Conservation (phyloP, 2,797 vertebrate species). For the Trachurus trachurus region DNA sequence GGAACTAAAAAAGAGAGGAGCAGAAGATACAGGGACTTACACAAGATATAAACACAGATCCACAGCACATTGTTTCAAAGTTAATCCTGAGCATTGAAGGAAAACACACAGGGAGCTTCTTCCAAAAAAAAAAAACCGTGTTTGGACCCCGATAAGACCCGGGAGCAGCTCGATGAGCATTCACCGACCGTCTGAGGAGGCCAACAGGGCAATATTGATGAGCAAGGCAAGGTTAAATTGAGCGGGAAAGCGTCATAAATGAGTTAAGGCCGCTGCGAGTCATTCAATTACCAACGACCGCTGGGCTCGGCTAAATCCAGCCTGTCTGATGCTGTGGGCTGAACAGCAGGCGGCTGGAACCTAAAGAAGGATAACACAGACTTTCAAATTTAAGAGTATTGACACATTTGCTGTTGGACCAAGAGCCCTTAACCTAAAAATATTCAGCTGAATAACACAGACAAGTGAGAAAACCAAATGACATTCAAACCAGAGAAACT, state of each 20-base stretch:
- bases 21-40: slow-evolving; percentile 21
- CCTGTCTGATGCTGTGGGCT: slow-evolving; percentile 53
- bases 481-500: background rate
- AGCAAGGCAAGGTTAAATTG: slow-evolving; percentile 81
- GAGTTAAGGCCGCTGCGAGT: slow-evolving; percentile 80
- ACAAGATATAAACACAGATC: slow-evolving; percentile 6
- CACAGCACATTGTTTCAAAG: slow-evolving; percentile 77
- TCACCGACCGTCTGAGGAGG: slow-evolving; percentile 57
- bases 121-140: slow-evolving; percentile 5
- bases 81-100: slow-evolving; percentile 85
- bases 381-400: background rate
- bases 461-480: background rate
- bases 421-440: background rate
- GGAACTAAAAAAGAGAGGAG: slow-evolving; percentile 85
- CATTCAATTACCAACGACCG: slow-evolving; percentile 84
- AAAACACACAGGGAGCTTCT: slow-evolving; percentile 31
- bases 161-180: slow-evolving; percentile 65
- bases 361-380: slow-evolving; percentile 11
- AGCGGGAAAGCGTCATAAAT: slow-evolving; percentile 84
- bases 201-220: slow-evolving; percentile 82
- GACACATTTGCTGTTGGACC: background rate
- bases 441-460: background rate
- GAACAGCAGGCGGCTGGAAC: slow-evolving; percentile 33
- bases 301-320: slow-evolving; percentile 71
- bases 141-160: slow-evolving; percentile 40